Evolutionary conservation across 2,888 invertebrate genomes (phyloP).

Genomic region (Eumerus sabulonum): DNA sequence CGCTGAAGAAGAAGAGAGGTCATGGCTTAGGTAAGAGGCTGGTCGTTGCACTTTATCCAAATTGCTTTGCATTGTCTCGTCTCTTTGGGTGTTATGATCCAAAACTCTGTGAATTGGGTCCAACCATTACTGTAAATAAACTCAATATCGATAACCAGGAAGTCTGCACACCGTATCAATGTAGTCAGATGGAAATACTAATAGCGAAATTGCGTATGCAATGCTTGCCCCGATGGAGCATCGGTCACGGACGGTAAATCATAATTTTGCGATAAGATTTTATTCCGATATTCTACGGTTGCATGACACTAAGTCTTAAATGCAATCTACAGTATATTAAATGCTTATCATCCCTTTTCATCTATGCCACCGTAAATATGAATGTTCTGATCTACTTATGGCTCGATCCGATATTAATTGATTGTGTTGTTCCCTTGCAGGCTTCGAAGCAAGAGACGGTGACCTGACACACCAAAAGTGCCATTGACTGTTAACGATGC

Average conservation of each 20-base stretch:
- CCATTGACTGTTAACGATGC: slow-evolving; percentile 65
- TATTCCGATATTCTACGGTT: slow-evolving; percentile 38
- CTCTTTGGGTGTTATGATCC: too few species aligned
- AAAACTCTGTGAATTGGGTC: too few species aligned
- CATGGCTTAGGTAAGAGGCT: too few species aligned
- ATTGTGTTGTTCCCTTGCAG: slow-evolving; percentile 34
- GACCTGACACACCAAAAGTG: slow-evolving; percentile 62
- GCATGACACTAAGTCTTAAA: slow-evolving; percentile 13
- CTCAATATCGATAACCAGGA: slow-evolving; percentile 38
- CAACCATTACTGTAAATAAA: slow-evolving; percentile 37
- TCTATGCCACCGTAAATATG: neutral
- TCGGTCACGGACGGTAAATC: too few species aligned
- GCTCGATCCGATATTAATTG: slow-evolving; percentile 19
- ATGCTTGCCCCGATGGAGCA: slow-evolving; percentile 2
- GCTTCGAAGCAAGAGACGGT: slow-evolving; percentile 60
- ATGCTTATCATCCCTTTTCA: slow-evolving; percentile 4
- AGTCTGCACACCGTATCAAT: slow-evolving; percentile 13
- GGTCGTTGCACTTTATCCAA: too few species aligned
- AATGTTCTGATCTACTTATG: neutral
- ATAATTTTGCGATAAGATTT: slow-evolving; percentile 35
- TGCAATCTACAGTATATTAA: slow-evolving; percentile 52
- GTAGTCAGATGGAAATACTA: slow-evolving; percentile 14
- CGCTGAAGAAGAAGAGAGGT: too few species aligned
- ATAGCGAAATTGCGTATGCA: slow-evolving; percentile 41
- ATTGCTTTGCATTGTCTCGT: too few species aligned